phyloP scores from a whole-genome alignment of 2,888 invertebrate genomes.

The Chrysina gloriosa region DNA sequence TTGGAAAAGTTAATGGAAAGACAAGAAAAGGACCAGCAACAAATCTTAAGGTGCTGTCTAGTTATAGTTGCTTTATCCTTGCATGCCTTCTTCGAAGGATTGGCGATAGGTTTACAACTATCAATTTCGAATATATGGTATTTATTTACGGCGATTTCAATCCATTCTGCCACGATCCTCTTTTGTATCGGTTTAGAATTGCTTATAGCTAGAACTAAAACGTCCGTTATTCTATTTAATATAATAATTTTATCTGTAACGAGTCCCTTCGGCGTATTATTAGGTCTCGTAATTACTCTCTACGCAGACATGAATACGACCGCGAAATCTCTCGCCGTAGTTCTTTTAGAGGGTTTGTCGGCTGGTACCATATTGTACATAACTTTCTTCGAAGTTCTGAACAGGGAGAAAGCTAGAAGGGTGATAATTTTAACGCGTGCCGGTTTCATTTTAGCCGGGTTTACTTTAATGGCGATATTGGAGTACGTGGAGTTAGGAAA shows the following conservation, averaged over 20 bases:
- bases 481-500: slow-evolving; percentile 46
- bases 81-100: slow-evolving; percentile 69
- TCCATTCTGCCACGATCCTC: slow-evolving; percentile 68
- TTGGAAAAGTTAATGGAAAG: slow-evolving; percentile 53
- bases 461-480: slow-evolving; percentile 60
- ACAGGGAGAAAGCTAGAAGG: slow-evolving; percentile 63
- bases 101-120: slow-evolving; percentile 67
- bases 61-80: slow-evolving; percentile 67
- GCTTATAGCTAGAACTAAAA: slow-evolving; percentile 63
- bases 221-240: slow-evolving; percentile 62
- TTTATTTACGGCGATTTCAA: slow-evolving; percentile 66
- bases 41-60: slow-evolving; percentile 62
- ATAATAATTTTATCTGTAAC: slow-evolving; percentile 66
- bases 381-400: slow-evolving; percentile 68
- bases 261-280: slow-evolving; percentile 66
- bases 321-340: slow-evolving; percentile 62
- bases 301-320: slow-evolving; percentile 59
- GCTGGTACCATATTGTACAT: slow-evolving; percentile 68
- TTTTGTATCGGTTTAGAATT: slow-evolving; percentile 69
- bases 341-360: slow-evolving; percentile 65
- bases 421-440: slow-evolving; percentile 60
- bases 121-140: slow-evolving; percentile 66
- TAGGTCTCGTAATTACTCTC: slow-evolving; percentile 65
- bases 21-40: slow-evolving; percentile 57
- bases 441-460: slow-evolving; percentile 61